Evolutionary conservation across 2,797 vertebrate genomes (phyloP), one percentile per base, ranked within the genome.

Genomic region (Oreochromis mossambicus): DNA sequence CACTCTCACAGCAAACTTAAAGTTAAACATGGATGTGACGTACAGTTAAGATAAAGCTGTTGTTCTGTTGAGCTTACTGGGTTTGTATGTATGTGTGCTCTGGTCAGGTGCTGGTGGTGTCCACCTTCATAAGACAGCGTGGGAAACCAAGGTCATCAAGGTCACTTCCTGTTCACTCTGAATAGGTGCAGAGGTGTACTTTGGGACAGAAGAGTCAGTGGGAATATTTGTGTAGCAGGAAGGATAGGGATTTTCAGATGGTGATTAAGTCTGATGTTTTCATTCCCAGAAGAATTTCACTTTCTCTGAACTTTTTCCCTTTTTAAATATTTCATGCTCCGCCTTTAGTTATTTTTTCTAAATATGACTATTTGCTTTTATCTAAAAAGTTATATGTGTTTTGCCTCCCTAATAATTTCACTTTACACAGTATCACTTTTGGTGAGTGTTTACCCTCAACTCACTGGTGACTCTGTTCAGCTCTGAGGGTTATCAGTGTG

Each of bases 111-210:
- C 26, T 85, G 79, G 38, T 80, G 38, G 52, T 83, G 81, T 48
- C 73, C n/a, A 24, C 81, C 77, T 82, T 70, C 56, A 90, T 87
- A 19, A 29, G 11, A 32, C 46, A 32, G 9, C 6, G 4, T 32
- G 43, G 43, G 88, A 89, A 91, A 91, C 63, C 63, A 87, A 78
- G 92, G 84, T 93, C 82, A 81, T 34, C 6, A 5, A 77, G 85
- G 89, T 92, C 87, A 91, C 83, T 90, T 94, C 89, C 92, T 95
- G 89, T 89, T 91, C 85, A 58, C 70, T 93, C 89, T 90, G 87
- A 91, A 91, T 85, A 91, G 82, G 84, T 92, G 85, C 81, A 86
- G 79, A 73, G 83, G 79, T 84, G 24, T 55, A 68, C 73, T 84
- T 8, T 68, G 63, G 79, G 83, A 91, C 84, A 93, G 90, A 93